These are phyloP conservation scores for Chloebia gouldiae DNA, from an alignment of 2,113 vertebrate genomes.

Conservation along the genomic window DNA sequence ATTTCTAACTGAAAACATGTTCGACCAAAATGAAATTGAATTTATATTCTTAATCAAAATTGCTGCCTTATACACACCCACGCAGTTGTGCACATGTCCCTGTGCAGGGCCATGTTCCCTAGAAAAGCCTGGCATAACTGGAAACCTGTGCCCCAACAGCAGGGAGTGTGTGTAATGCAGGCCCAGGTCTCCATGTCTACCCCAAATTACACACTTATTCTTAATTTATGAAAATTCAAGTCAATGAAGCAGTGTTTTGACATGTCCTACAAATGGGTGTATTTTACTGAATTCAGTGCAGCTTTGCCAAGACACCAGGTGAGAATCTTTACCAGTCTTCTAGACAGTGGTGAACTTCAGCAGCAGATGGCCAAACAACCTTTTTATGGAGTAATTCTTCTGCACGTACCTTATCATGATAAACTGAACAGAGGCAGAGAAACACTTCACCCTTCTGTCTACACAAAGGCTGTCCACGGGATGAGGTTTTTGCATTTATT, in stretches of 20 bases:
- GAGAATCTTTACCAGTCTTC: neutral
- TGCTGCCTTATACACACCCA: neutral
- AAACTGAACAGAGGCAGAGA: neutral
- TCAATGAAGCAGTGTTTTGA: neutral
- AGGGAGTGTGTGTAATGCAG: neutral
- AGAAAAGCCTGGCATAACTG: neutral
- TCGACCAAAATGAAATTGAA: neutral
- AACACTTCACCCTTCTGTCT: neutral
- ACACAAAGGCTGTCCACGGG: neutral
- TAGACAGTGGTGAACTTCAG: neutral
- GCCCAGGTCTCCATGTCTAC: neutral
- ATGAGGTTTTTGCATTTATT: neutral
- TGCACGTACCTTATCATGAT: neutral
- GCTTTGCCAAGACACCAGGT: neutral
- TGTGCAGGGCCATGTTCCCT: neutral
- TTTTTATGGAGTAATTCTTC: neutral
- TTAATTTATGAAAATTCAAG: neutral
- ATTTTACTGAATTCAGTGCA: neutral
- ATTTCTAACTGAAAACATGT: neutral
- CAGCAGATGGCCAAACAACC: neutral
- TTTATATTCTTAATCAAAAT: neutral
- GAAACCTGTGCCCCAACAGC: neutral
- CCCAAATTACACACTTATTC: neutral
- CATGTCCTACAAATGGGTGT: neutral
- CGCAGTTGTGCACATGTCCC: fast-evolving